Conservation (phyloP, 1,140 invertebrate genomes). For the Drosophila trapezifrons region DNA sequence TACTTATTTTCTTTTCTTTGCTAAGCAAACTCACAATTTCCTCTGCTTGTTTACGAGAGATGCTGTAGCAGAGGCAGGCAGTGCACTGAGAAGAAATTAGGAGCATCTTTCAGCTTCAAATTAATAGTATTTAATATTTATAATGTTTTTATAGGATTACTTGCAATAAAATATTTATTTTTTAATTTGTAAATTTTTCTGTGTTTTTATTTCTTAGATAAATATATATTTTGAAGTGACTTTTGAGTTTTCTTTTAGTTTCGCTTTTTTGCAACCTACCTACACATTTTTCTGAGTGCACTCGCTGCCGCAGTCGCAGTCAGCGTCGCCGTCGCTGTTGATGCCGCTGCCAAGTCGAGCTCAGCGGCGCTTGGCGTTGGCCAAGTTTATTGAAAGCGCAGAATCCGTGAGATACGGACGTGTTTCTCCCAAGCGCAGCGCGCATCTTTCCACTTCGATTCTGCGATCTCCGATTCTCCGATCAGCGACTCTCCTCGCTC, state of each 20-base stretch:
- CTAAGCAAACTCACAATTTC: background rate
- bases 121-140: background rate
- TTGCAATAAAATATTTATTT: background rate
- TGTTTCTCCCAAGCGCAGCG: slow-evolving; percentile 76
- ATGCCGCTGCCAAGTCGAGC: slow-evolving; percentile 51
- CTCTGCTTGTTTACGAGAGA: slow-evolving; percentile 2
- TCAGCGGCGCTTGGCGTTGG: slow-evolving; percentile 54
- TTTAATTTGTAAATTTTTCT: background rate
- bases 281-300: background rate
- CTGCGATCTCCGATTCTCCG: slow-evolving; percentile 23
- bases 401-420: slow-evolving; percentile 79
- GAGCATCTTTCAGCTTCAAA: too few species aligned
- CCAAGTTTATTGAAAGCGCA: slow-evolving; percentile 79
- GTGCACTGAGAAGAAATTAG: background rate
- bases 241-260: background rate
- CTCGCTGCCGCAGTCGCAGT: background rate
- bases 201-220: background rate
- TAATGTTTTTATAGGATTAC: background rate
- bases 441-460: slow-evolving; percentile 39
- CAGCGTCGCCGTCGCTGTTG: background rate
- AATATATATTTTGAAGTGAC: background rate
- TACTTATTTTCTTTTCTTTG: slow-evolving; percentile 23
- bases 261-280: too few species aligned
- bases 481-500: slow-evolving; percentile 24
- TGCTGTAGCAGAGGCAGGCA: slow-evolving; percentile 4